Percentiles rank a stretch among this genome's conserved stretches.
Conservation (phyloP, 2,888 invertebrate genomes). For the Drosophila anomelani region DNA sequence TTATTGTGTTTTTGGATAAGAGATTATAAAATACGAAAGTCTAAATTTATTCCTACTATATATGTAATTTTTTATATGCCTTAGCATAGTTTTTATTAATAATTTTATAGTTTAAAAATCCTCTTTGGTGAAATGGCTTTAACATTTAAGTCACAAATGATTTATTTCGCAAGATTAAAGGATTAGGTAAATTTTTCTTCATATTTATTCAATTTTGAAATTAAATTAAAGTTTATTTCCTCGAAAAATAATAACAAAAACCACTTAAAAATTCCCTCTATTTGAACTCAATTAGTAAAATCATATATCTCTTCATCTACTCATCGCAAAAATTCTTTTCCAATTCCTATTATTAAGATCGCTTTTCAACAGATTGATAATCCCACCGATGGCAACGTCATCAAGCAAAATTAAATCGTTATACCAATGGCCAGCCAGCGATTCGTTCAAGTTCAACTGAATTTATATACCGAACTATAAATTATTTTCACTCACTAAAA, state of each 20-base stretch:
- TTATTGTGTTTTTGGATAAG: not conserved
- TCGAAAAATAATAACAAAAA: not conserved
- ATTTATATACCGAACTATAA: slow-evolving; percentile 68
- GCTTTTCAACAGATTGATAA: slow-evolving; percentile 30
- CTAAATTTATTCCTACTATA: not conserved
- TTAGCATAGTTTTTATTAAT: not conserved
- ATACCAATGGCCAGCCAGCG: slow-evolving; percentile 15
- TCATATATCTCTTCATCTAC: slow-evolving; percentile 8
- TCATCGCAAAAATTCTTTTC: slow-evolving; percentile 19
- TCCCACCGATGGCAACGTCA: slow-evolving; percentile 37
- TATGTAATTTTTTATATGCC: not conserved
- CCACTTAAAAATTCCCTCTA: not conserved
- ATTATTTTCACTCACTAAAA: slow-evolving; percentile 74
- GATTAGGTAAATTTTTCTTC: not conserved
- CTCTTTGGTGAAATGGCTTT: not conserved
- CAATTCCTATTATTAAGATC: slow-evolving; percentile 20
- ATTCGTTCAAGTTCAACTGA: slow-evolving; percentile 66
- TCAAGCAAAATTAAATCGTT: slow-evolving; percentile 36
- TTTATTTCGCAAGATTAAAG: not conserved
- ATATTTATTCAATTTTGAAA: not conserved
- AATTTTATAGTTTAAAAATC: not conserved
- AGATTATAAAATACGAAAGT: not conserved
- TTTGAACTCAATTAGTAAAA: not conserved
- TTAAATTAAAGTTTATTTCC: not conserved
- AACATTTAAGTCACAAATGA: not conserved